These are phyloP conservation scores for Leptinotarsa tumamoca DNA, from an alignment of 2,888 invertebrate genomes.

Conservation along the genomic window DNA sequence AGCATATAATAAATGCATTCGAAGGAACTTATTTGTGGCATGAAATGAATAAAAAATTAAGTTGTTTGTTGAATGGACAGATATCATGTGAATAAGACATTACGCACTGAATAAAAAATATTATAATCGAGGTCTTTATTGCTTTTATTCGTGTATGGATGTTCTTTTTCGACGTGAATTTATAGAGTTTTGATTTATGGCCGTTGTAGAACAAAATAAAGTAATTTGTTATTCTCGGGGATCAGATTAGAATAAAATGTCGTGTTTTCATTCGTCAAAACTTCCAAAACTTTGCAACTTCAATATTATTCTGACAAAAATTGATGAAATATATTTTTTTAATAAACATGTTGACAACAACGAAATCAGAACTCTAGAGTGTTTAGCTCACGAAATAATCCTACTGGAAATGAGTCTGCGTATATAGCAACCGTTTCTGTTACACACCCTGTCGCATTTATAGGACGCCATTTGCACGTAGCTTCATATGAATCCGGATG, in stretches of 20 bases:
- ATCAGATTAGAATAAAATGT: not conserved
- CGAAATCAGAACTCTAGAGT: no score
- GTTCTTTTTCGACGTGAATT: slow-evolving; percentile 31
- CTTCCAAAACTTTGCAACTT: no score
- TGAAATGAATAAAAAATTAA: slow-evolving; percentile 51
- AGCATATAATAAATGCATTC: slow-evolving; percentile 48
- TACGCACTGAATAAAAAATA: slow-evolving; percentile 35
- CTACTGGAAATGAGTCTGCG: no score
- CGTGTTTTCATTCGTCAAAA: no score
- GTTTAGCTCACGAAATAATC: no score
- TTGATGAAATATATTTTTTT: no score
- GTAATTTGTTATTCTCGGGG: not conserved
- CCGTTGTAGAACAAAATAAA: slow-evolving; percentile 7
- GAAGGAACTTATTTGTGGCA: slow-evolving; percentile 43
- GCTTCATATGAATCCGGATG: slow-evolving; percentile 58
- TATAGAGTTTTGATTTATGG: slow-evolving; percentile 26
- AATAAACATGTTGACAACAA: no score
- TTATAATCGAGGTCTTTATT: slow-evolving; percentile 39
- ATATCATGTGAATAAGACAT: slow-evolving; percentile 51
- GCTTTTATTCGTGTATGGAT: slow-evolving; percentile 39
- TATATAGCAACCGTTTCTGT: not conserved
- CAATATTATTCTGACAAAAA: no score
- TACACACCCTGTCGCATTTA: slow-evolving; percentile 15
- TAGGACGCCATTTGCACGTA: slow-evolving; percentile 59
- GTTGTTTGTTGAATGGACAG: slow-evolving; percentile 48